Base-by-base conservation (phyloP, 1,140 invertebrate species). In the Drosophila tristis region DNA sequence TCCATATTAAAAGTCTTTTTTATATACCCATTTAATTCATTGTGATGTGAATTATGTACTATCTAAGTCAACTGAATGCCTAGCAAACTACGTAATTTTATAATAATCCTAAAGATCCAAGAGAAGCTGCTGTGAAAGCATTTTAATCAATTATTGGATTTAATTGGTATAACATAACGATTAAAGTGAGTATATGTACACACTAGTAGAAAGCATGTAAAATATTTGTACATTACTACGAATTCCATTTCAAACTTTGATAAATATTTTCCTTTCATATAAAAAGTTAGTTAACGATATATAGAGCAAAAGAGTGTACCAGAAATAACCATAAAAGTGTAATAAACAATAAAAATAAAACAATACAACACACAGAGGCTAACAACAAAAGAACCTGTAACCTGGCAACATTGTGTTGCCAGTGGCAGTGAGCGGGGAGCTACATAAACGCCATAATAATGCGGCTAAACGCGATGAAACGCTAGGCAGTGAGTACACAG, bases 331-430 rank as follows among this genome's bases (percentile, higher is more conserved):
- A 78, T 63, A 75, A 84, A 78, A 77, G 47, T 50, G 44, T 45
- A 60, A 74, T 66, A 78, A 84, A 63, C 65, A 70, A 78, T 72
- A 66, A 65, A 82, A 64, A 56, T 42, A 79, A 62, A 67, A 73
- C 44, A 67, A 63, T 59, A 72, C 20, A 11, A 9, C 1, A 48
- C 48, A 48, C 25, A 23, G 43, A 44, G 47, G 39, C 64, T 48
- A 58, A 45, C 49, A 51, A 74, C 71, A 64, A 74, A 74, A 74
- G 74, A 53, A 59, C 70, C 59, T 74, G 70, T 60, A 74, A 74
- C 53, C 70, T 56, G 71, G 51, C 53, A 56, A 62, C 29, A 74
- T 63, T 74, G 62, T 57, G 50, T 51, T 45, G 15, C 35, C 39
- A 56, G 45, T 44, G 8, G 23, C 20, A 25, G 23, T 4, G 8